phyloP scores from a whole-genome alignment of 2,113 vertebrate species.

The Mormoops blainvillei region DNA sequence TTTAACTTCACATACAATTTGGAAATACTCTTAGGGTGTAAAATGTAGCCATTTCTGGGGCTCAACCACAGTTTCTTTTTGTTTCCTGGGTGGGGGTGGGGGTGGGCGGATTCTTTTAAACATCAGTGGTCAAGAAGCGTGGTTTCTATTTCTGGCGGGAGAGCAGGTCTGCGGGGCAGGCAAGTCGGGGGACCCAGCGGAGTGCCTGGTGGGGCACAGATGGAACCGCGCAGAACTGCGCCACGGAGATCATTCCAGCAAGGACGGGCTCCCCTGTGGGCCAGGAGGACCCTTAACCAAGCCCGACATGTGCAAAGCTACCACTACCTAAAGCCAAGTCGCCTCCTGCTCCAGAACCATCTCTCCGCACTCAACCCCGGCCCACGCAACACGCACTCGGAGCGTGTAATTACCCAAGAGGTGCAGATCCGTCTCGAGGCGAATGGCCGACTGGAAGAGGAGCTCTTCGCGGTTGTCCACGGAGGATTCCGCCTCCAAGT shows the following conservation, averaged over 20 bases:
- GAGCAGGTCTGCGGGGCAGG: neutral
- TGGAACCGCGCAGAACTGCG: fast-evolving
- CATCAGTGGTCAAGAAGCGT: neutral
- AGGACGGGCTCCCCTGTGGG: neutral
- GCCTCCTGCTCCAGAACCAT: too few relatives aligned
- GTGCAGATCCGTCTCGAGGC: conserved; percentile 93
- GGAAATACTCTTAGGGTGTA: neutral
- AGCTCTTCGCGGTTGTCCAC: conserved; percentile 93
- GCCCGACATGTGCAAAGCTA: neutral
- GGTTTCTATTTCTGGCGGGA: neutral
- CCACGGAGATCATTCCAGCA: neutral
- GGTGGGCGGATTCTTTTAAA: neutral
- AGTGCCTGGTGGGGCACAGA: too few relatives aligned
- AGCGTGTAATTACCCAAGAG: conserved; percentile 87
- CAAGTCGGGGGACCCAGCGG: fast-evolving
- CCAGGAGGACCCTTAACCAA: neutral
- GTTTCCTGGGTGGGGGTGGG: neutral
- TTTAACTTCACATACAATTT: neutral
- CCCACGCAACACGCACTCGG: fast-evolving
- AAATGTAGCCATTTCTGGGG: neutral
- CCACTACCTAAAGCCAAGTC: neutral
- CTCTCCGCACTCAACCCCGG: neutral
- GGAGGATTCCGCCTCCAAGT: conserved; percentile 92
- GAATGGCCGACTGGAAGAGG: conserved; percentile 91
- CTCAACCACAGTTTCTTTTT: neutral